Percentiles rank a stretch among this genome's conserved stretches.
Evolutionary conservation across 2,888 invertebrate species (phyloP).

Genomic region (Drosophila ezoana): DNA sequence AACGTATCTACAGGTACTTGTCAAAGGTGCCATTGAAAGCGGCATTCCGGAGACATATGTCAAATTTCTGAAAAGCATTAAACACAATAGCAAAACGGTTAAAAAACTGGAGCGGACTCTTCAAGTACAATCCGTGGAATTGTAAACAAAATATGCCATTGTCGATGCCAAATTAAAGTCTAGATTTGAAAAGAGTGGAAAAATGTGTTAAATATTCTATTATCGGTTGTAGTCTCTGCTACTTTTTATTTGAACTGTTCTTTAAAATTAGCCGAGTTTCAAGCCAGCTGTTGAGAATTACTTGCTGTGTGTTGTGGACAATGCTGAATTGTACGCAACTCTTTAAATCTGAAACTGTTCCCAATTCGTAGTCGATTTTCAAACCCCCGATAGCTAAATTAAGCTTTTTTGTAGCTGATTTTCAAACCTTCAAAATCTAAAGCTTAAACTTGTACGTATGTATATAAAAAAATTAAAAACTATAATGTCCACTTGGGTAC

Average conservation of each 20-base stretch:
- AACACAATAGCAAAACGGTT: conserved; percentile 90
- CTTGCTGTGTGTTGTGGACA: not conserved
- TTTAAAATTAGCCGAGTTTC: too few relatives aligned
- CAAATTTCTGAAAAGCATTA: conserved; percentile 88
- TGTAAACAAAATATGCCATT: conserved; percentile 20
- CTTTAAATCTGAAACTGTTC: not conserved
- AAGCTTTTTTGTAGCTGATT: not conserved
- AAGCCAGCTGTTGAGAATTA: not conserved
- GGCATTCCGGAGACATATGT: conserved; percentile 91
- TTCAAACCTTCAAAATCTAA: not conserved
- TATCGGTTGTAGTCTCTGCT: too few relatives aligned
- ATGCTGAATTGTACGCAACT: not conserved
- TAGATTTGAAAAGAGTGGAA: not conserved
- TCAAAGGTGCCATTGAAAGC: conserved; percentile 83
- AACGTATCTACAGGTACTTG: conserved; percentile 87
- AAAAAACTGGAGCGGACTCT: conserved; percentile 82
- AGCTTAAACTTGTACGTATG: too few relatives aligned
- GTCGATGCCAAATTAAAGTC: not conserved
- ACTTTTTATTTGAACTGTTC: too few relatives aligned
- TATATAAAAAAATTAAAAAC: too few relatives aligned
- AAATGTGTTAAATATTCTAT: too few relatives aligned
- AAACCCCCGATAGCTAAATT: not conserved
- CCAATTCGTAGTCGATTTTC: not conserved
- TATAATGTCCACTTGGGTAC: too few relatives aligned
- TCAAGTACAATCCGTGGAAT: conserved; percentile 74